Conservation (phyloP, 2,888 invertebrate genomes). For the Prenolepis imparis region DNA sequence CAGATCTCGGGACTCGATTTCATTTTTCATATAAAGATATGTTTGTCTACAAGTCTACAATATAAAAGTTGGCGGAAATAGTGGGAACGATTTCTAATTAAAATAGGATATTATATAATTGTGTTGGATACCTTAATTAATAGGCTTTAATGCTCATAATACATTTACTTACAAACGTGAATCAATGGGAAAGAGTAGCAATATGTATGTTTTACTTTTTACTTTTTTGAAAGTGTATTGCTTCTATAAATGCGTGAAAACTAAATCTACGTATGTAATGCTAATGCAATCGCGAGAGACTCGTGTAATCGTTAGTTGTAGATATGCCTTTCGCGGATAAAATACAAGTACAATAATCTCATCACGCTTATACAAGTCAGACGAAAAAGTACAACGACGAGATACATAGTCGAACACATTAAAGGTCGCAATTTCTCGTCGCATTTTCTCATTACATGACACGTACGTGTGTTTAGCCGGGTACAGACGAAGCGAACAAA, state of each 20-base stretch:
- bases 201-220: background rate
- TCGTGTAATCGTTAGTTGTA: conserved; percentile 11
- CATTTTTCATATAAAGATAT: conserved; percentile 38
- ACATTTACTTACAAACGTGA: conserved; percentile 30
- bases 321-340: conserved; percentile 37
- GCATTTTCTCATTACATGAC: background rate
- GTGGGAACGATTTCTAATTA: background rate
- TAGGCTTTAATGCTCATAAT: background rate
- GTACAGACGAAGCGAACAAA: background rate
- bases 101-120: conserved; percentile 20
- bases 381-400: conserved; percentile 44
- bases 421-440: conserved; percentile 37
- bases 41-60: conserved; percentile 2
- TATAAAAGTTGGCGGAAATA: conserved; percentile 20
- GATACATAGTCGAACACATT: conserved; percentile 52
- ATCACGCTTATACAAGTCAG: conserved; percentile 25
- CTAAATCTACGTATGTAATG: conserved; percentile 29
- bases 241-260: conserved; percentile 25
- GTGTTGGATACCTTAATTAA: background rate
- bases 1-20: conserved; percentile 25
- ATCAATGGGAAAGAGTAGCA: background rate
- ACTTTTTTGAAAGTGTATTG: background rate
- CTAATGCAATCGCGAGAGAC: conserved; percentile 18
- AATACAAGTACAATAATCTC: conserved; percentile 30
- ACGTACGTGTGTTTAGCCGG: background rate